Base-by-base conservation (phyloP, 2,797 vertebrate species). In the Scleropages formosus region DNA sequence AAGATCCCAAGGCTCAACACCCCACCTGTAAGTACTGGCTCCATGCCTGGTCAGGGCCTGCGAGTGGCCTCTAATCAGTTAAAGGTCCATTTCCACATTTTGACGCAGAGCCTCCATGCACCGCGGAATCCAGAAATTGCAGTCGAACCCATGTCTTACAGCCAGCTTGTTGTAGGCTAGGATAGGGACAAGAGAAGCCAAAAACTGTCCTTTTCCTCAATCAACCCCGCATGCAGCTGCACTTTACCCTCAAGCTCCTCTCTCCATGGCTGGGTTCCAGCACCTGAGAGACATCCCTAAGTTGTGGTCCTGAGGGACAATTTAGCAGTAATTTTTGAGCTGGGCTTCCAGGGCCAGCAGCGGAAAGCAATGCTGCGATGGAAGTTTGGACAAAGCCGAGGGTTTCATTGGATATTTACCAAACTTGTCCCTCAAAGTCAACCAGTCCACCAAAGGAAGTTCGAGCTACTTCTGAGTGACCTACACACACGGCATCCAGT, bases 31-130 rank as follows among this genome's bases (percentile, higher is more conserved):
- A 82, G 86, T 79, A 81, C 78, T 87, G 75, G 47, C 82, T 88
- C 83, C 82, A 82, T 77, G 78, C 83, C 81, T 83, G 80, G 78
- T 82, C 82, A 76, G 72, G 86, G 81, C n/a, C 85, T 88, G 86
- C 89, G 87, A 86, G 82, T 82, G 75, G 82, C 87, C 89, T 88
- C 88, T 87, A 82, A 91, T 91, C 89, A 91, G 92, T 92, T 91
- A 89, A 85, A 82, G 88, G 88, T 89, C 27, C 81, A 84, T 82
- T 89, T 89, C 85, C 88, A 87, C 85, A 85, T 85, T 83, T 86
- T 78, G 76, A 80, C 88, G 89, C 89, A 66, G 89, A 89, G 72
- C 78, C 81, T 73, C 77, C 51, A 24, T 82, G 85, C 85, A 77
- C 81, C 81, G 74, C 4, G 47, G 18, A 85, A 81, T 82, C 79